Evolutionary conservation across 2,888 invertebrate species (phyloP).

Genomic region (Dasypolia templi): DNA sequence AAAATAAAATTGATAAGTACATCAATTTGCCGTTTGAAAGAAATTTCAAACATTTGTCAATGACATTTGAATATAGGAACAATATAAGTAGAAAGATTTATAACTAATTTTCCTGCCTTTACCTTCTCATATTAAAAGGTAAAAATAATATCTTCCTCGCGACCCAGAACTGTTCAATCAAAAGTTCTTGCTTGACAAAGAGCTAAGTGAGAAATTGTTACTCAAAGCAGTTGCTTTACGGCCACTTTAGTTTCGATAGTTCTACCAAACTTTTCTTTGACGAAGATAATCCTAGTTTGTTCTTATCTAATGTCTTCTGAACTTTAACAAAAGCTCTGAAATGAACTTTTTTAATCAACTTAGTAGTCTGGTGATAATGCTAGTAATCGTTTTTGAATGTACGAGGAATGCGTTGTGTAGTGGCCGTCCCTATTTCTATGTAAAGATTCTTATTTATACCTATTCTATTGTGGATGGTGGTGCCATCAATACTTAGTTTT

Average conservation of each 20-base stretch:
- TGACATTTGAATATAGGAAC: background rate
- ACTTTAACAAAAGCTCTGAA: conserved; percentile 7
- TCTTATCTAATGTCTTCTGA: conserved; percentile 10
- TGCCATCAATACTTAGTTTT: conserved; percentile 63
- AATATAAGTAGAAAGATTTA: too few species aligned
- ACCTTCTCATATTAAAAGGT: background rate
- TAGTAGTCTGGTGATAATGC: background rate
- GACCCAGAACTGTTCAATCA: conserved; percentile 12
- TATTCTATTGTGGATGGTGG: conserved; percentile 59
- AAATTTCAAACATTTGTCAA: background rate
- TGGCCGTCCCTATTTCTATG: conserved; percentile 32
- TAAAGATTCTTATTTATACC: conserved; percentile 43
- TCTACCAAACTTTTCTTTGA: conserved; percentile 29
- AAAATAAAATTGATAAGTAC: background rate
- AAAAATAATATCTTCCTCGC: background rate
- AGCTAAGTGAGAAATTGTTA: conserved; percentile 15
- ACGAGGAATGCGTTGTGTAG: conserved; percentile 52
- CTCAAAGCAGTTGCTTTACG: conserved; percentile 10
- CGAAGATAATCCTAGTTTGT: conserved; percentile 18
- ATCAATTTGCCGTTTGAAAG: background rate
- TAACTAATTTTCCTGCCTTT: background rate
- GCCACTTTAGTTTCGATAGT: conserved; percentile 33
- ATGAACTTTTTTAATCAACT: conserved; percentile 15
- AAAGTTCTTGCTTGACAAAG: conserved; percentile 9
- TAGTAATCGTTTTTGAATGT: conserved; percentile 26